A percentile compares a stretch with the other conserved stretches of the same genome.
phyloP scores from a whole-genome alignment of 2,113 vertebrate species.

The Vidua chalybeata region DNA sequence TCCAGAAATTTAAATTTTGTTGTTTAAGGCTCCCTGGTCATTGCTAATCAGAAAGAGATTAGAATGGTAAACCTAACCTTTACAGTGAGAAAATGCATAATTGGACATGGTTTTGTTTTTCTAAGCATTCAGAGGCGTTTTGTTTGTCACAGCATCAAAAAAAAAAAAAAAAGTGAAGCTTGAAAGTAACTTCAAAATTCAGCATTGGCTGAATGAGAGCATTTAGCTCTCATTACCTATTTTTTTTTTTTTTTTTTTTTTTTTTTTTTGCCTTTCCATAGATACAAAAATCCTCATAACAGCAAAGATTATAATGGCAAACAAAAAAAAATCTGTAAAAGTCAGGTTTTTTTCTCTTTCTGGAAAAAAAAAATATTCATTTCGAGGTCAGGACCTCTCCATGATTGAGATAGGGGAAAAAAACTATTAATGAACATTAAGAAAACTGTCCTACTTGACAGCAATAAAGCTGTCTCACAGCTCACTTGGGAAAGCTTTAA shows the following conservation, averaged over 20 bases:
- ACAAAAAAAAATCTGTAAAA: neutral
- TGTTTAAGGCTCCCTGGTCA: neutral
- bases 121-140: neutral
- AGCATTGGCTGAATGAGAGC: neutral
- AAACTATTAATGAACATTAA: neutral
- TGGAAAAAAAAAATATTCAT: neutral
- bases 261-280: neutral
- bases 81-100: neutral
- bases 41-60: neutral
- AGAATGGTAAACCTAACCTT: neutral
- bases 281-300: neutral
- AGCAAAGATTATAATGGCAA: neutral
- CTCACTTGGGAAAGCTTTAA: slow-evolving; percentile 6
- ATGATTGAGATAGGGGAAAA: neutral
- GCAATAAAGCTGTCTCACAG: slow-evolving; percentile 1
- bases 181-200: neutral
- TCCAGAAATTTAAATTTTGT: neutral
- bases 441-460: neutral
- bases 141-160: neutral
- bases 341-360: neutral
- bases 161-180: neutral
- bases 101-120: neutral
- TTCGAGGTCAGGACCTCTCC: neutral
- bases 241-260: neutral
- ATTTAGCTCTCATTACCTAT: neutral